Base-by-base conservation (phyloP, 2,888 invertebrate species). In the Drosophila subsilvestris region DNA sequence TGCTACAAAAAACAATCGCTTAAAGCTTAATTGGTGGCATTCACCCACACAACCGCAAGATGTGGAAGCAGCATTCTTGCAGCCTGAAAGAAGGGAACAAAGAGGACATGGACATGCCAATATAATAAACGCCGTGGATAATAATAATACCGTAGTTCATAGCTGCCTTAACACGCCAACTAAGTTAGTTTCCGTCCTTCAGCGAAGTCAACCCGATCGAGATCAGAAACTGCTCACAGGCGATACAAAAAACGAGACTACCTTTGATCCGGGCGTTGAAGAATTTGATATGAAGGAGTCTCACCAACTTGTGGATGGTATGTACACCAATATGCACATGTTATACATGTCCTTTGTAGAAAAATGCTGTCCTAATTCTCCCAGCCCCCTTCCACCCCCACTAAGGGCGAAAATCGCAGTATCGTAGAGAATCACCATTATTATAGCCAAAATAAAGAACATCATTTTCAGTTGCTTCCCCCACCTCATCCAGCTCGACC, bases 11-110 rank as follows among this genome's bases (percentile, higher is more conserved):
- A 89, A 78, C 17, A 90, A 88, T 67, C 48, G 77, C 4, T 73
- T 90, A 1, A 90, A 90, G 73, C 72, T 90, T 4, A 85, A 86
- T 54, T 90, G 90, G 90, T 90, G 90, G 90, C 76, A 90, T 65
- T 80, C 90, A 3, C 79, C 88, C 3, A 65, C 76, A 32, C 77
- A 79, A 48, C 68, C 74, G 2, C 42, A 32, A 12, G 67, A 71
- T 22, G 53, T 57, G 3, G 72, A 70, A 50, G 63, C 61, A 6
- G 61, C 58, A 7, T 59, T 63, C 29, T 25, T 61, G 2, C 68
- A 32, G 22, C 48, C n/a, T 3, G 10, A 50, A 20, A 56, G 6
- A 8, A 54, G 27, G 8, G 32, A 67, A 27, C 45, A 42, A 42
- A 54, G 22, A 9, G 32, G 63, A 44, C 45, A 42, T 27, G 51